These are phyloP conservation scores for Procambarus virginalis DNA, from an alignment of 1,140 invertebrate genomes.

Conservation along the genomic window DNA sequence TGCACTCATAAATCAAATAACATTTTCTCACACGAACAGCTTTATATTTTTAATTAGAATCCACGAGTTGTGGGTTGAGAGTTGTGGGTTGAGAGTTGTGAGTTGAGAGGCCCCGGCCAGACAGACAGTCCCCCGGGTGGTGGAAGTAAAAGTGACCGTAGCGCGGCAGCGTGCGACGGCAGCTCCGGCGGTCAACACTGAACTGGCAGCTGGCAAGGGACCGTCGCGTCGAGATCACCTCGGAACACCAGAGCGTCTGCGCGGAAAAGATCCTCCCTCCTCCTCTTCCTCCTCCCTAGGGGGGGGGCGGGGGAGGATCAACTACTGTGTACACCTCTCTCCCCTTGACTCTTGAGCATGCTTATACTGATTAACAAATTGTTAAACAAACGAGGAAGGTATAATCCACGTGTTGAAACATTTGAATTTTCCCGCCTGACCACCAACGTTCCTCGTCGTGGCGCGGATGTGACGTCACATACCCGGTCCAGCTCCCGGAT, in stretches of 20 bases:
- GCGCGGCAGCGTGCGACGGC: background rate
- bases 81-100: background rate
- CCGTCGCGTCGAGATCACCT: slow-evolving; percentile 21
- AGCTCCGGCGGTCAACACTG: slow-evolving; percentile 1
- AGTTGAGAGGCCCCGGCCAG: background rate
- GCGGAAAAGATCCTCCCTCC: background rate
- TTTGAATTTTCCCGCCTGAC: no score
- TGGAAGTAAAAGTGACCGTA: background rate
- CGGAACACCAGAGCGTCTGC: background rate
- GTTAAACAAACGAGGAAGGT: no score
- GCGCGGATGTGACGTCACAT: background rate
- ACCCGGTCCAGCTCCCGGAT: background rate
- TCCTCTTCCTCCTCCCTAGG: background rate
- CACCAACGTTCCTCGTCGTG: background rate
- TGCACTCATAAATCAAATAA: background rate
- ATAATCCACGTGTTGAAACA: no score
- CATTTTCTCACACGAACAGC: no score
- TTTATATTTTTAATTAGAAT: background rate
- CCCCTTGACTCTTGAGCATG: no score
- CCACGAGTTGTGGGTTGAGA: background rate
- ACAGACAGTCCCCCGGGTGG: background rate
- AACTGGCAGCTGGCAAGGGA: slow-evolving; percentile 11
- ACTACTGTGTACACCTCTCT: no score
- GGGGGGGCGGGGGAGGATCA: no score
- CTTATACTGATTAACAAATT: no score